Conservation (phyloP, 2,888 invertebrate species). For the Xanthostigma xanthostigma region DNA sequence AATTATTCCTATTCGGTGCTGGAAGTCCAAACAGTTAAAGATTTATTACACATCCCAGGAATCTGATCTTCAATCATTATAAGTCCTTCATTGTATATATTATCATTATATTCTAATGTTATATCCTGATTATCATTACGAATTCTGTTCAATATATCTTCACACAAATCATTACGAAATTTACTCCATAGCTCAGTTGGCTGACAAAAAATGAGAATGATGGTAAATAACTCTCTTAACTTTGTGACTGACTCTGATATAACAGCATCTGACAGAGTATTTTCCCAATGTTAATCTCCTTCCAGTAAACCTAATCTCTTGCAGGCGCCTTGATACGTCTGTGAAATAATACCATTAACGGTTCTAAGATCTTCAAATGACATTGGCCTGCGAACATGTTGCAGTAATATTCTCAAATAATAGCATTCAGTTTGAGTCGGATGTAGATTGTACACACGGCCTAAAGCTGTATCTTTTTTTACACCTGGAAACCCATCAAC, state of each 20-base stretch:
- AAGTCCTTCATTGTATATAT: not conserved
- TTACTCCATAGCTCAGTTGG: constrained; percentile 11
- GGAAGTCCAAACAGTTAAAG: not conserved
- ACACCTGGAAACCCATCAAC: not conserved
- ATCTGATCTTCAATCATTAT: not conserved
- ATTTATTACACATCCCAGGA: not conserved
- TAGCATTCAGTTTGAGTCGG: no score
- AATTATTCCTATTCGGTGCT: not conserved
- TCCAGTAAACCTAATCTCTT: constrained; percentile 13
- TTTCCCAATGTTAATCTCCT: constrained; percentile 15
- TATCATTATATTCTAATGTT: not conserved
- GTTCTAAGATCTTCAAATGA: constrained; percentile 15
- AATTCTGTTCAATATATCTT: constrained; percentile 10
- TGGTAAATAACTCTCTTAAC: constrained; percentile 9
- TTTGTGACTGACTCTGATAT: constrained; percentile 8
- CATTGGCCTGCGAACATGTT: constrained; percentile 15
- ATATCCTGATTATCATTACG: no score
- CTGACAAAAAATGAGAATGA: constrained; percentile 14
- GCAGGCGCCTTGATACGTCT: constrained; percentile 15
- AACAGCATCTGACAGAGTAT: constrained; percentile 10
- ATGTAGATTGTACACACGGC: constrained; percentile 11
- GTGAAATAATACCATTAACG: constrained; percentile 17
- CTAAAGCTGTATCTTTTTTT: constrained; percentile 10
- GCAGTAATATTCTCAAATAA: constrained; percentile 15
- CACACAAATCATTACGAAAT: constrained; percentile 6